Conservation (phyloP, 2,797 vertebrate genomes). For the Cynopterus sphinx region DNA sequence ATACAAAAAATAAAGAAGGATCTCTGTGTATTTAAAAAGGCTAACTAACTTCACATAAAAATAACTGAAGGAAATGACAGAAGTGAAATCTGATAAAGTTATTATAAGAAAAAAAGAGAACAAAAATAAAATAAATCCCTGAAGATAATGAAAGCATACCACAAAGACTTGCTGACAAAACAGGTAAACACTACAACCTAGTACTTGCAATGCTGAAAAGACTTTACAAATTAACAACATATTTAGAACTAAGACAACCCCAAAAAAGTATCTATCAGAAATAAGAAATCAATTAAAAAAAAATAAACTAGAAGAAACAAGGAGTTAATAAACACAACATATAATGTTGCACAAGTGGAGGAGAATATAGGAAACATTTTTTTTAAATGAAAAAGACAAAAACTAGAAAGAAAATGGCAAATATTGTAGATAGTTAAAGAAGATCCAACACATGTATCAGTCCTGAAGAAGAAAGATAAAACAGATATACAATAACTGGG, state of each 20-base stretch:
- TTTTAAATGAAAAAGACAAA: neutral
- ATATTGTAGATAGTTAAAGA: neutral
- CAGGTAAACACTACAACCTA: neutral
- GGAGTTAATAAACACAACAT: conserved; percentile 9
- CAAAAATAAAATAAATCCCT: neutral
- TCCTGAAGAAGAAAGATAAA: neutral
- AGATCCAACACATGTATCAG: conserved; percentile 3
- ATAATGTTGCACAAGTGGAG: neutral
- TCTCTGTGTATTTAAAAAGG: neutral
- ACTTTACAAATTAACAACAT: neutral
- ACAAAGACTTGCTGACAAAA: neutral
- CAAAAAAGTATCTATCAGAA: neutral
- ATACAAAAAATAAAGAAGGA: neutral
- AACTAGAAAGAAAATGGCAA: neutral
- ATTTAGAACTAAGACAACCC: neutral
- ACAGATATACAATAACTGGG: neutral
- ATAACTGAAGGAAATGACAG: neutral
- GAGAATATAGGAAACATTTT: neutral
- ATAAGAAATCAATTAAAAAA: conserved; percentile 13
- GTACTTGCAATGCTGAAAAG: conserved; percentile 8
- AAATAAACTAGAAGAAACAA: conserved; percentile 4
- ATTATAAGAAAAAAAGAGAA: neutral
- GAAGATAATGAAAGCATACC: neutral
- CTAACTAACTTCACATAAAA: neutral
- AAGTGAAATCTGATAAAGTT: neutral